These are phyloP conservation scores for Corvus moneduloides DNA, from an alignment of 2,113 vertebrate species.

Conservation along the genomic window DNA sequence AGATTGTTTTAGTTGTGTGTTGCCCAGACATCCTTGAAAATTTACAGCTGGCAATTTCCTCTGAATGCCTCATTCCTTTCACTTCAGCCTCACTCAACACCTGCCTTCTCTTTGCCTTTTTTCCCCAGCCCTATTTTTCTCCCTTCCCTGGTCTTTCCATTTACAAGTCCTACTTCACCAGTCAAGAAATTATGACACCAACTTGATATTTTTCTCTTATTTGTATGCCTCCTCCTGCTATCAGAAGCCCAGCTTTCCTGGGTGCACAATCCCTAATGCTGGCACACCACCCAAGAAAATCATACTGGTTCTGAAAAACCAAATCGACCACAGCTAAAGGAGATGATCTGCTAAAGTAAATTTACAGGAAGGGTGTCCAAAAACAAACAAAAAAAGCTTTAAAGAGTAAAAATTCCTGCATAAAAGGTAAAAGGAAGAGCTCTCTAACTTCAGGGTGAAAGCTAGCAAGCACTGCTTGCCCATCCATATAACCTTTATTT, in stretches of 20 bases:
- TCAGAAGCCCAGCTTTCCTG: neutral
- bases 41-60: conserved; percentile 44
- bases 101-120: neutral
- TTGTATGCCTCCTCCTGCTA: neutral
- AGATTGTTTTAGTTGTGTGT: neutral
- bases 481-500: neutral
- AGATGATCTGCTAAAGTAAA: neutral
- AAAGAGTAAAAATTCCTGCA: neutral
- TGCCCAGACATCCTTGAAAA: neutral
- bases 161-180: neutral
- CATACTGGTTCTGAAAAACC: neutral
- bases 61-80: neutral
- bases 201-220: neutral
- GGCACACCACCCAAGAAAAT: neutral
- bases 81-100: neutral
- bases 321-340: neutral
- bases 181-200: neutral
- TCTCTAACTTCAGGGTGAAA: neutral
- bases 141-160: neutral
- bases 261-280: neutral
- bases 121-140: neutral
- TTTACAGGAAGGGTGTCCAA: neutral
- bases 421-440: neutral
- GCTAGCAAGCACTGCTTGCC: neutral
- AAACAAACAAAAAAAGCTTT: neutral